phyloP scores from a whole-genome alignment of 2,113 vertebrate genomes.

The Galeopterus variegatus region DNA sequence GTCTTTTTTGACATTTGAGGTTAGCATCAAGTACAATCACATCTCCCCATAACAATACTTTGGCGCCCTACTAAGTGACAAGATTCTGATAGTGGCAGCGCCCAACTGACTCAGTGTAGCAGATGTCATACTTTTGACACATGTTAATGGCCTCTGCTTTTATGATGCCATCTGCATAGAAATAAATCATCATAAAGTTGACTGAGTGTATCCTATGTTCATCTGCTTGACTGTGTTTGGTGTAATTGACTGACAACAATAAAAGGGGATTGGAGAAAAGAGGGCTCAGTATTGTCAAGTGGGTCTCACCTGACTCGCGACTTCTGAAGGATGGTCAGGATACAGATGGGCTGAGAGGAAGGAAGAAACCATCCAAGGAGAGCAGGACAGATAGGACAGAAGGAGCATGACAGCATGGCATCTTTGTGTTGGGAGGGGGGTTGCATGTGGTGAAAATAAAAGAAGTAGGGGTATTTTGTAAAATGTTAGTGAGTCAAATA shows the following conservation, averaged over 20 bases:
- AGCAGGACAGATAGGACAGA: not conserved
- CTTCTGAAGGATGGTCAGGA: not conserved
- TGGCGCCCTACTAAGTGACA: slow-evolving; percentile 9
- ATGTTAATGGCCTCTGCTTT: slow-evolving; percentile 49
- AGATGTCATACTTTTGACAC: not conserved
- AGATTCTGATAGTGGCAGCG: not conserved
- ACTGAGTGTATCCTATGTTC: slow-evolving; percentile 68
- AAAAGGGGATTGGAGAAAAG: slow-evolving; percentile 25
- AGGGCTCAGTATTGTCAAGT: slow-evolving; percentile 3
- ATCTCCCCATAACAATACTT: not conserved
- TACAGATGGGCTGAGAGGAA: not conserved
- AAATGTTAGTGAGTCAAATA: not conserved
- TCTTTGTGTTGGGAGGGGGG: not conserved
- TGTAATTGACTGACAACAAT: slow-evolving; percentile 62
- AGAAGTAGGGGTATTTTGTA: not conserved
- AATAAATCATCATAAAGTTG: slow-evolving; percentile 77
- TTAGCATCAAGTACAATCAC: not conserved
- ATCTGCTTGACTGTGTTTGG: slow-evolving; percentile 59
- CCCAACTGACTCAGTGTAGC: not conserved
- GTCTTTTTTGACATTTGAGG: not conserved
- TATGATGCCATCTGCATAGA: slow-evolving; percentile 59
- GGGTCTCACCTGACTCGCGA: not conserved
- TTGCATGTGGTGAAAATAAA: not conserved
- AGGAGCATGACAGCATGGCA: not conserved
- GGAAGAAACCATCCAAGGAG: not conserved